Conservation (phyloP, 2,113 vertebrate genomes). For the Falcunculus frontatus region DNA sequence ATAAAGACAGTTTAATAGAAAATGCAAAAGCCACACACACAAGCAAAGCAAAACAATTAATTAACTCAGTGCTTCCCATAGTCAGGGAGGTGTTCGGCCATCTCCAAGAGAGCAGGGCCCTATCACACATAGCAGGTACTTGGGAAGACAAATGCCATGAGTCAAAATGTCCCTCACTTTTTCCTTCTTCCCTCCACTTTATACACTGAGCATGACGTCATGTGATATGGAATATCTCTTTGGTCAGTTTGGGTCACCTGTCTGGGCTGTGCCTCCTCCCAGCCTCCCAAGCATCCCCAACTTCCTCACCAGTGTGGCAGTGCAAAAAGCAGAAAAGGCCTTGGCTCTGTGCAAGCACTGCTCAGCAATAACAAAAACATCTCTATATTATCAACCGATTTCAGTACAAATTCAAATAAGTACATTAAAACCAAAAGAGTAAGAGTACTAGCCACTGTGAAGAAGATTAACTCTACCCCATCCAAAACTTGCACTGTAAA, state of each 20-base stretch:
- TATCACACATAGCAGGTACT: not conserved
- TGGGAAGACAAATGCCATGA: not conserved
- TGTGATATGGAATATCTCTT: not conserved
- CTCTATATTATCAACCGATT: not conserved
- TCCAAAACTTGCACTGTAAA: not conserved
- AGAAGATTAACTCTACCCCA: not conserved
- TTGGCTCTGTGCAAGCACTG: not conserved
- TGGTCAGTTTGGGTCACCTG: not conserved
- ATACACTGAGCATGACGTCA: no score
- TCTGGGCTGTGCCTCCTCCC: not conserved
- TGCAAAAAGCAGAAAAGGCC: fast-evolving
- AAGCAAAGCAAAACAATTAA: not conserved
- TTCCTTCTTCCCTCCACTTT: not conserved
- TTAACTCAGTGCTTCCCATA: not conserved
- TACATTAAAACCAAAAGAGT: not conserved
- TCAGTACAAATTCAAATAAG: not conserved
- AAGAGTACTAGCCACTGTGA: not conserved
- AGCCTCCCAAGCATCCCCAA: fast-evolving
- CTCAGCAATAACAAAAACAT: not conserved
- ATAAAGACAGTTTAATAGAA: not conserved
- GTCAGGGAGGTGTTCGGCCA: not conserved
- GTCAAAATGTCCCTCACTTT: not conserved
- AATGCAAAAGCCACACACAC: not conserved
- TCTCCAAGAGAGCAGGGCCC: no score
- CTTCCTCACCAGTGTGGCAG: not conserved